A percentile compares a stretch with the other conserved stretches of the same genome.
These are phyloP conservation scores for Conomelus anceps DNA, from an alignment of 2,888 invertebrate genomes.

Conservation along the genomic window DNA sequence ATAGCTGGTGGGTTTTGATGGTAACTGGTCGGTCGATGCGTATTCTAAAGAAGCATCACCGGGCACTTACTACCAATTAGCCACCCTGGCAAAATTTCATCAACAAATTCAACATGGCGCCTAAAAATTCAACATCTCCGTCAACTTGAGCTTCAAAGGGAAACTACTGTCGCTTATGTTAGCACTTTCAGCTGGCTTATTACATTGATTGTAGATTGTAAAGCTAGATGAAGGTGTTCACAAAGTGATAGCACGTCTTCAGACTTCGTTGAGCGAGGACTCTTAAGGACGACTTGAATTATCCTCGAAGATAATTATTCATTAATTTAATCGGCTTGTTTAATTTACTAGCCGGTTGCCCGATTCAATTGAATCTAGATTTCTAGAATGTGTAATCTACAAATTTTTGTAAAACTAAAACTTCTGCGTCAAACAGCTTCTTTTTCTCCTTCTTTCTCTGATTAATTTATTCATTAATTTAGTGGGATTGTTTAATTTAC, in stretches of 20 bases:
- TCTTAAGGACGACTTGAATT: not conserved
- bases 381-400: too few relatives aligned
- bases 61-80: slow-evolving; percentile 3
- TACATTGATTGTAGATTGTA: not conserved
- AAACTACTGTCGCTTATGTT: not conserved
- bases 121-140: not conserved
- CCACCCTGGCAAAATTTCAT: not conserved
- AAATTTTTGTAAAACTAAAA: too few relatives aligned
- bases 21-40: not conserved
- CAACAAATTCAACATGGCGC: not conserved
- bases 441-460: too few relatives aligned
- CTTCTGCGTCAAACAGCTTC: too few relatives aligned
- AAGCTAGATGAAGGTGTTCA: not conserved
- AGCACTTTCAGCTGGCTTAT: not conserved
- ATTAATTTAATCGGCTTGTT: too few relatives aligned
- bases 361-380: too few relatives aligned
- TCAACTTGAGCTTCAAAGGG: not conserved
- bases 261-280: not conserved
- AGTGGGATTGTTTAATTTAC: too few relatives aligned
- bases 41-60: not conserved
- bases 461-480: too few relatives aligned
- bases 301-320: too few relatives aligned
- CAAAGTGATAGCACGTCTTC: not conserved
- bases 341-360: too few relatives aligned
- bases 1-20: not conserved